Percentiles rank a stretch among this genome's conserved stretches.
These are phyloP conservation scores for Psilopsiagon aymara DNA, from an alignment of 2,113 vertebrate genomes.

Conservation along the genomic window DNA sequence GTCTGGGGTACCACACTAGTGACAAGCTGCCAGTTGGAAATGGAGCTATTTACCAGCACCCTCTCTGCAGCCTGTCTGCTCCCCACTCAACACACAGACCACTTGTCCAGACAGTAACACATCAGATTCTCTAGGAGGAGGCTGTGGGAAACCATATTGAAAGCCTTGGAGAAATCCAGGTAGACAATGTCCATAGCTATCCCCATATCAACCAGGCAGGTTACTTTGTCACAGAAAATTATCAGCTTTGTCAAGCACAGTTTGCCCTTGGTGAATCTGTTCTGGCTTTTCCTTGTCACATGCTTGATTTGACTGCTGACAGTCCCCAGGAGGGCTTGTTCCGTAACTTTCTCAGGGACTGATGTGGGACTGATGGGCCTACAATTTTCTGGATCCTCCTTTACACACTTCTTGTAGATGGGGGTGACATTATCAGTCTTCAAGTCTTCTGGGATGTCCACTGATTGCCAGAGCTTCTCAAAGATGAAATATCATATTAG, in stretches of 20 bases:
- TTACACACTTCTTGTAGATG: not conserved
- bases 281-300: not conserved
- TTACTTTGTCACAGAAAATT: not conserved
- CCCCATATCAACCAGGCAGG: not conserved
- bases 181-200: not conserved
- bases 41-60: not conserved
- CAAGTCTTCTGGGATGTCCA: not conserved
- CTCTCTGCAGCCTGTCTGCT: not conserved
- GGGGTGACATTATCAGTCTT: not conserved
- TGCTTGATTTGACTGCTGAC: not conserved
- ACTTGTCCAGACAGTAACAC: not conserved
- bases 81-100: not conserved
- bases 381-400: not conserved
- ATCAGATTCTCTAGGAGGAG: not conserved
- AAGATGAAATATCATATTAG: not conserved
- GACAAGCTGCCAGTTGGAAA: not conserved
- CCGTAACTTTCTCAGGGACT: not conserved
- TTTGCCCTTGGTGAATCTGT: not conserved
- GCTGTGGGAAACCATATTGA: not conserved
- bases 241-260: not conserved
- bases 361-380: not conserved
- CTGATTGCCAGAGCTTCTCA: not conserved
- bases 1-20: not conserved
- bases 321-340: not conserved
- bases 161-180: not conserved